Evolutionary conservation across 1,140 invertebrate genomes (phyloP), one percentile per base, ranked within the genome.

Genomic region (Drosophila simulans): DNA sequence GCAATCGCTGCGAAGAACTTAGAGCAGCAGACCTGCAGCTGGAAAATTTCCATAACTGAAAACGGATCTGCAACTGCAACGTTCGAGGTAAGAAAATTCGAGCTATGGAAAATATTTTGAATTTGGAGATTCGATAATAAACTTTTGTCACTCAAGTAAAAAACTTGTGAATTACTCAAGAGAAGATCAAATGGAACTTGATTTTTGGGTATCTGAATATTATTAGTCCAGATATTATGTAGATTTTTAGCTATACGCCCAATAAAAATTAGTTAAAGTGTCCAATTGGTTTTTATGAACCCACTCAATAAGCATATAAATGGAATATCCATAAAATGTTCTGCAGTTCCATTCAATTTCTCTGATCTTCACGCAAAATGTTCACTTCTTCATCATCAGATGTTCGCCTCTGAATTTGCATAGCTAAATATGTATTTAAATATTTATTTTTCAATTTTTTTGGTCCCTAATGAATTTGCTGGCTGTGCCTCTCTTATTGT

Each of bases 401-500:
- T 66, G 34, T 54, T 82, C 58, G 71, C 17, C 64, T 65, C 48
- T 39, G 15, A 49, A 82, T 86, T 86, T 83, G 82, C 75, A 86
- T 86, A 88, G 52, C 60, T 82, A 88, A 86, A 79, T 88, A 79
- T 86, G 84, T 81, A 66, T 86, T 69, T 74, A 74, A 76, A 64
- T 74, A 66, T 75, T 75, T 75, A 75, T 68, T 62, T 71, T 48
- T 37, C 34, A 70, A 37, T 63, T 57, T 62, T 62, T 57, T 62
- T 60, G 48, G 22, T 54, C 77, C 20, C 53, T 76, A 65, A 74
- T 78, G 79, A 74, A 83, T 79, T 70, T 55, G 56, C 37, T 79
- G 66, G 68, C 63, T 43, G 31, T 43, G 31, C 27, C 31, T 66
- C 45, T 66, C 31, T 31, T 52, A 46, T 55, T 68, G 60, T 52